Conservation (phyloP, 2,113 vertebrate species). For the Antechinus stuartii region DNA sequence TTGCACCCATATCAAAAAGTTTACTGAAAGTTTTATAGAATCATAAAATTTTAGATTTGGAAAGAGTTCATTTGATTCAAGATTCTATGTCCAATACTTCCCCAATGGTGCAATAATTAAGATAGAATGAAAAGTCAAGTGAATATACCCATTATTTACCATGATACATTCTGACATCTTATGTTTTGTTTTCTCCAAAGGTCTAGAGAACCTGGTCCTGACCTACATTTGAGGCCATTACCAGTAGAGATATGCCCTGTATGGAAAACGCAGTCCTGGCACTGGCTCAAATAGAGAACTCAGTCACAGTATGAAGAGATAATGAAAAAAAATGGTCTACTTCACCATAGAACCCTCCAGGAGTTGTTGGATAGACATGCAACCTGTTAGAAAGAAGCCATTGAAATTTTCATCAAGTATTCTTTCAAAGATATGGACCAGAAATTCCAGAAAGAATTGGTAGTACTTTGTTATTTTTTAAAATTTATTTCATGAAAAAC, state of each 20-base stretch:
- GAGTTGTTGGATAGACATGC: conserved; percentile 52
- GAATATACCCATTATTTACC: neutral
- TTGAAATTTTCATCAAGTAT: no score
- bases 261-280: conserved; percentile 72
- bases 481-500: no score
- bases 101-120: neutral
- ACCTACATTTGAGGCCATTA: conserved; percentile 64
- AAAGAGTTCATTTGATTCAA: neutral
- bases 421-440: no score
- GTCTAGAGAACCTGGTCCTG: conserved; percentile 64
- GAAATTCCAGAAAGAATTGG: no score
- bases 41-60: neutral
- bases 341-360: conserved; percentile 53
- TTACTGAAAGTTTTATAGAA: neutral
- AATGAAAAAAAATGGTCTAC: neutral
- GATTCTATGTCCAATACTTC: neutral
- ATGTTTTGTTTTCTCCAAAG: conserved; percentile 3
- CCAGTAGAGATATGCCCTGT: conserved; percentile 59
- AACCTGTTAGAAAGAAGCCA: conserved; percentile 36
- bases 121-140: neutral
- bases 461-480: no score
- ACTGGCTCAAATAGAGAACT: conserved; percentile 74
- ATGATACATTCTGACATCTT: neutral
- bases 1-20: neutral
- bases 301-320: conserved; percentile 25